Evolutionary conservation across 2,797 vertebrate species (phyloP), one percentile per base, ranked within the genome.

Genomic region (Sciurus vulgaris): DNA sequence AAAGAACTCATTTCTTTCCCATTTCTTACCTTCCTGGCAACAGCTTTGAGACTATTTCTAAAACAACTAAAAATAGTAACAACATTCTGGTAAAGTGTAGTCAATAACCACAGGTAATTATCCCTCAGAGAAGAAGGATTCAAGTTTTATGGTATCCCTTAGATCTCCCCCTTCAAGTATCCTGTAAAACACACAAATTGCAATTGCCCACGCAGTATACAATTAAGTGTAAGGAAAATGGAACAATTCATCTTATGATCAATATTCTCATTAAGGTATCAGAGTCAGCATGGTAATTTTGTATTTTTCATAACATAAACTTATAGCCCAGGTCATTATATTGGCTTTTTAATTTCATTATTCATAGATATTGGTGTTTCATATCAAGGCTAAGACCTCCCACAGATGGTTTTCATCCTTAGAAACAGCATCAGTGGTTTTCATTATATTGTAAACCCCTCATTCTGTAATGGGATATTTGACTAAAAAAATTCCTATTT

Each of bases 111-210:
- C 4, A 73, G 44, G 44, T 61, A 89, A 82, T 93, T 92, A 83
- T 83, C 33, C 9, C 59, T 86, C 24, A 74, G 35, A 59, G 35
- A 33, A 78, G 89, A 65, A 65, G 30, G 5, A 28, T 28, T 91
- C 14, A 72, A 9, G 1, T 83, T 97, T 90, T 79, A 94, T 88
- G 77, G 51, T 95, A 3, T 89, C 28, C 79, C 33, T 81, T 92
- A 51, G 69, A 11, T 85, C 20, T 89, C 26, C 17, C 35, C 44
- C 9, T 90, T 96, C 67, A 94, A 59, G 9, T 44, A n/a, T 14
- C 17, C 72, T 56, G 15, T 89, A 89, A 81, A 89, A 79, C 47
- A 84, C 74, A 87, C 0, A 89, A 67, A 90, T 91, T 93, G 28
- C 7, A 47, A 59, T 91, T 89, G 51, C 70, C 67, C 47, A 54